phyloP scores from a whole-genome alignment of 1,140 invertebrate species.

The Drosophila melanica region DNA sequence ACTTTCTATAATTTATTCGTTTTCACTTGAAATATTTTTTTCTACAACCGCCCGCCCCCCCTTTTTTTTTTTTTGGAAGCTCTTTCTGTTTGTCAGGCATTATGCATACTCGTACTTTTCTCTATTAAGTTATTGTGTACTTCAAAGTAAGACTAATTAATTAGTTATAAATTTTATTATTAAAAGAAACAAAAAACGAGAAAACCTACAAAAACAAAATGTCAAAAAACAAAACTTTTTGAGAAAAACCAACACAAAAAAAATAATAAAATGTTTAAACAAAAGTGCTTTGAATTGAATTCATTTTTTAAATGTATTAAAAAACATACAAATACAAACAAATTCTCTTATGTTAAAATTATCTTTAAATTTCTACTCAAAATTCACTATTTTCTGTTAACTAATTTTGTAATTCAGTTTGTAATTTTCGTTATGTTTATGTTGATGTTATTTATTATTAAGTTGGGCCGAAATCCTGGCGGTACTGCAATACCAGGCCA shows the following conservation, averaged over 20 bases:
- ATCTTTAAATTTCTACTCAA: too few relatives aligned
- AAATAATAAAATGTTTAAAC: conserved; percentile 79
- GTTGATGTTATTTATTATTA: conserved; percentile 15
- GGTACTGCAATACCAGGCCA: conserved; percentile 19
- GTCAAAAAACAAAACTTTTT: conserved; percentile 58
- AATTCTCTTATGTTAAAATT: too few relatives aligned
- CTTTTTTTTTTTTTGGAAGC: conserved; percentile 39
- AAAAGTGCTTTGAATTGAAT: background rate
- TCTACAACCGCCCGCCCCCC: conserved; percentile 9
- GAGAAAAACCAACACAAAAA: conserved; percentile 69
- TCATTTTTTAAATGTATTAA: too few relatives aligned
- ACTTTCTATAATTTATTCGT: conserved; percentile 14
- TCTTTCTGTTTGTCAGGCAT: conserved; percentile 61
- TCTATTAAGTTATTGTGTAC: conserved; percentile 76
- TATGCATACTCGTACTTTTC: conserved; percentile 64
- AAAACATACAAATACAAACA: too few relatives aligned
- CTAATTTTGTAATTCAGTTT: too few relatives aligned
- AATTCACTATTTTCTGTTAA: too few relatives aligned
- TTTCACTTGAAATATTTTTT: conserved; percentile 42
- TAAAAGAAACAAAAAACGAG: conserved; percentile 40
- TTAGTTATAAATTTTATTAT: conserved; percentile 63
- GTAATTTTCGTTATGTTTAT: background rate
- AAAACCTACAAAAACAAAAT: conserved; percentile 53
- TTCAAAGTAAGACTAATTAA: conserved; percentile 82
- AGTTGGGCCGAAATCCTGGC: conserved; percentile 47